Evolutionary conservation across 2,113 vertebrate genomes (phyloP).

Genomic region (Crotalus horridus): DNA sequence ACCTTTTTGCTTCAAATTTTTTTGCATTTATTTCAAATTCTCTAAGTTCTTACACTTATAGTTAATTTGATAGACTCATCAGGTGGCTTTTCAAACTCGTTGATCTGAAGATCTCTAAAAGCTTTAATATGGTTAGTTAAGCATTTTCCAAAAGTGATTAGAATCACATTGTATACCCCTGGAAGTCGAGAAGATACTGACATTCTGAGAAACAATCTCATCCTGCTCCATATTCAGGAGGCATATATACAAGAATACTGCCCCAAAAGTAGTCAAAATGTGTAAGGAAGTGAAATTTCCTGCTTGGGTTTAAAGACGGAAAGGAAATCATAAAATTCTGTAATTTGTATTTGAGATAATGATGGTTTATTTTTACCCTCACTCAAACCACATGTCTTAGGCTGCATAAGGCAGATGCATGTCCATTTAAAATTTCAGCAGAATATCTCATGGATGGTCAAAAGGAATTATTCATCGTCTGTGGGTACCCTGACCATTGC

Average conservation of each 20-base stretch:
- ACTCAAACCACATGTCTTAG: background rate
- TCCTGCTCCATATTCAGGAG: background rate
- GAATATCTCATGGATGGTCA: background rate
- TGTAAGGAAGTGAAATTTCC: background rate
- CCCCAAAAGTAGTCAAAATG: background rate
- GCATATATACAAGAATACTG: background rate
- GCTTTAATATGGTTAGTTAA: background rate
- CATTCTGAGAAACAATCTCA: background rate
- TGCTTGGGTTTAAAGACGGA: background rate
- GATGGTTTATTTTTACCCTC: background rate
- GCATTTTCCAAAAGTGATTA: background rate
- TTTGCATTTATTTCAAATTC: background rate
- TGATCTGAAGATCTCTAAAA: background rate
- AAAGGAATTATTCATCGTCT: constrained; percentile 6
- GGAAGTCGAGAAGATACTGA: background rate
- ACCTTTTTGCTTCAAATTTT: background rate
- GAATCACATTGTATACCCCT: background rate
- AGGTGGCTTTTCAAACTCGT: background rate
- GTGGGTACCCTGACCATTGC: background rate
- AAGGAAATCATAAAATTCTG: background rate
- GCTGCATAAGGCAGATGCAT: background rate
- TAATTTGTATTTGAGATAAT: background rate
- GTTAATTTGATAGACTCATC: background rate
- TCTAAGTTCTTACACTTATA: background rate
- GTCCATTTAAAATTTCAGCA: background rate